Evolutionary conservation across 2,113 vertebrate species (phyloP), one percentile per base, ranked within the genome.

Genomic region (Apteryx owenii): DNA sequence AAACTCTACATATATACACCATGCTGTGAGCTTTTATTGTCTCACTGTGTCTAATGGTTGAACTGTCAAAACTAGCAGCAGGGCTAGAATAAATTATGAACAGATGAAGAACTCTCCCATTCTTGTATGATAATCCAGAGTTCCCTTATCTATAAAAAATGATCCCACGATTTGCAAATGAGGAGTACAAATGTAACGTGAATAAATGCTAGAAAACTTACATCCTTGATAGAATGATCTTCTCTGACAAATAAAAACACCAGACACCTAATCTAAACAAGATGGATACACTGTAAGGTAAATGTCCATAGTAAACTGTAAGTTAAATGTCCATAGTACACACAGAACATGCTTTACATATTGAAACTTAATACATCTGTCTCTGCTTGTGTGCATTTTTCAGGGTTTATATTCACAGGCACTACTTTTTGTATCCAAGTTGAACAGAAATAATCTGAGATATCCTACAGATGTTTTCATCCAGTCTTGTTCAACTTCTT

Each of bases 11-110:
- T 73, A 88, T 66, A 50, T 2, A 20, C 70, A 89, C 70, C 94
- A 46, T 44, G 56, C 95, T 97, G 96, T 93, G 90, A 87, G 70
- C 60, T 91, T 95, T 97, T 92, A 96, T 95, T 97, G 65, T 91
- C 92, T 95, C 72, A 93, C 93, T 97, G 93, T 6, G 58, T 81
- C 58, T 90, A 91, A 85, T 69, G 42, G 50, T 12, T 65, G 46
- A 78, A 50, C 82, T 95, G 93, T 65, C 95, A 97, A 96, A 96
- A 83, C 64, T 65, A 96, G 76, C 94, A 91, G 95, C 7, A 0
- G 87, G 92, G 58, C 58, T 81, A 82, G 53, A 95, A 93, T 81
- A 93, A 93, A 85, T 93, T 82, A 91, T 77, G 69, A 95, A 72
- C 46, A 91, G 77, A 90, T 76, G 90, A 92, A 89, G 69, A 96